These are phyloP conservation scores for Turritopsis dohrnii DNA, from an alignment of 30 jellyfish, hydroid and myxozoan species.

Conservation along the genomic window DNA sequence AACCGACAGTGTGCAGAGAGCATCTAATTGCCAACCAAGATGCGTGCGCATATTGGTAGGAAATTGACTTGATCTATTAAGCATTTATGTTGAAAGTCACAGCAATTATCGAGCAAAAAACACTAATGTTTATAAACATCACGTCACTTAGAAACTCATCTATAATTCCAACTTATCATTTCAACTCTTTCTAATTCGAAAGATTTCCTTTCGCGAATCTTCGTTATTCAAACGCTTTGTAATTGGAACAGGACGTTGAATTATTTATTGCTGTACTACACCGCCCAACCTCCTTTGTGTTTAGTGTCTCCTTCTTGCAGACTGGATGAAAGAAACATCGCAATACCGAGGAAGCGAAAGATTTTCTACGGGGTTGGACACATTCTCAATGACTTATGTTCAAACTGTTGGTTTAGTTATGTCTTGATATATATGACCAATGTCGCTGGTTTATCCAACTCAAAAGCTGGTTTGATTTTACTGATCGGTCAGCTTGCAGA, in stretches of 20 bases:
- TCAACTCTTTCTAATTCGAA: no score
- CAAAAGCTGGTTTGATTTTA: conserved; percentile 71
- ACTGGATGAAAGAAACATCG: background rate
- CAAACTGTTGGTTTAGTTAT: conserved; percentile 93
- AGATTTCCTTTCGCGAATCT: no score
- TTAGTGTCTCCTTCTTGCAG: background rate
- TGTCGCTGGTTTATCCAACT: conserved; percentile 74
- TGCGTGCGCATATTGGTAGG: no score
- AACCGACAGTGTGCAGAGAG: no score
- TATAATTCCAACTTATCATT: no score
- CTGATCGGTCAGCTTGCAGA: conserved; percentile 96
- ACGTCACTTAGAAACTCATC: no score
- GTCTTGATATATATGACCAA: conserved; percentile 71
- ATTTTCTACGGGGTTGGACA: conserved; percentile 89
- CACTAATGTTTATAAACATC: no score
- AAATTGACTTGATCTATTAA: no score
- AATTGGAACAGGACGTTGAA: background rate
- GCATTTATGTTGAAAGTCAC: no score
- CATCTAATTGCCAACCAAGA: no score
- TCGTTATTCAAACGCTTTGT: no score
- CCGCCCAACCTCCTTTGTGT: background rate
- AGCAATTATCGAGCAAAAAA: no score
- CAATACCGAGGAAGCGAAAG: conserved; percentile 48
- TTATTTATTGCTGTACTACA: background rate
- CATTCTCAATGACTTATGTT: conserved; percentile 77